Base-by-base conservation (phyloP, 2,888 invertebrate genomes). In the Ctenicera cuprea region DNA sequence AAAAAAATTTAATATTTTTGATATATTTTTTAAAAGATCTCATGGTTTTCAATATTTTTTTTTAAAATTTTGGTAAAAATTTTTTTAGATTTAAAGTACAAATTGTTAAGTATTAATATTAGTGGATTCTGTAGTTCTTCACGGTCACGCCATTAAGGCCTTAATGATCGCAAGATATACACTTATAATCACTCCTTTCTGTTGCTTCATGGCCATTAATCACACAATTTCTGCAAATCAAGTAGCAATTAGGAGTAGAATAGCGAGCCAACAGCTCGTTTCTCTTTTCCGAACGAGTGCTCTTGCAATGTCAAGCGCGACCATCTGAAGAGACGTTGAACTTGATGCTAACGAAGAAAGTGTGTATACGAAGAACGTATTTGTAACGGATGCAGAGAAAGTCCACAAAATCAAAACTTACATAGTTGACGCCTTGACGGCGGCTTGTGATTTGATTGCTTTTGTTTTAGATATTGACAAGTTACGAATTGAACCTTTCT, bases 231-330 rank as follows among this genome's bases (percentile, higher is more conserved):
- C 65, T 70, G 74, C 74, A 65, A 74, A 74, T 74, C 48, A 66
- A 69, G 65, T 70, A 52, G 74, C 70, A 74, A 74, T 74, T 70
- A 74, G 57, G 38, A n/a, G 57, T 20, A 45, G 54, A 65, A 67
- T 38, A 41, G 68, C 45, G 20, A 68, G 52, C 50, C 50, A 59
- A 43, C 43, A 33, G 41, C 43, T 70, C 76, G 69, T 79, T 78
- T 78, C 77, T 79, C 77, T 78, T 78, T 80, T 79, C 76, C 79
- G 71, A 68, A 45, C 73, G 74, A 74, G 71, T 75, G 79, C 73
- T 70, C 73, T 63, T 75, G 75, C 80, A 80, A 80, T 80, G 80
- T 80, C 80, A 79, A 80, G 79, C 79, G 75, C 77, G 74, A 76
- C 76, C 68, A 74, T 54, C 68, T 74, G 75, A 73, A 76, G 75